Percentiles rank a stretch among this genome's conserved stretches.
These are phyloP conservation scores for Patella ulyssiponensis DNA, from an alignment of 2,888 invertebrate genomes.

Conservation along the genomic window DNA sequence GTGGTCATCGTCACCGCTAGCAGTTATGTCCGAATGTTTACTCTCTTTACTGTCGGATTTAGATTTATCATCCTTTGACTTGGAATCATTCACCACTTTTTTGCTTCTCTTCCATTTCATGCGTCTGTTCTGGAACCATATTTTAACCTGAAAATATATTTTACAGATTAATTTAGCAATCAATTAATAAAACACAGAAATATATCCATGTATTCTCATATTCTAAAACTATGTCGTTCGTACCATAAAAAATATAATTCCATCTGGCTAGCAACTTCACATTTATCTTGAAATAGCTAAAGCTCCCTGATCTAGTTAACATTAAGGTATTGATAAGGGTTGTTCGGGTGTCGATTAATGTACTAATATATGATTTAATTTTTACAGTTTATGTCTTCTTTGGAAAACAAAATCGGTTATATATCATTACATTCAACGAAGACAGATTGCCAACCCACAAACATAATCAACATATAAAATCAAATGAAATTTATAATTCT, in stretches of 20 bases:
- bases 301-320: no score
- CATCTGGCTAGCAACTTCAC: background rate
- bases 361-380: no score
- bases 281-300: no score
- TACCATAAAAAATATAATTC: background rate
- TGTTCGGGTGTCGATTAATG: no score
- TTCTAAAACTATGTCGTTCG: background rate
- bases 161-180: no score
- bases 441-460: no score
- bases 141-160: constrained; percentile 84
- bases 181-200: background rate
- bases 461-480: no score
- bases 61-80: constrained; percentile 28
- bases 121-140: constrained; percentile 98
- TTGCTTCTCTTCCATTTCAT: constrained; percentile 99
- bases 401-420: no score
- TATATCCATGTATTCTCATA: background rate
- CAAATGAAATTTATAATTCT: no score
- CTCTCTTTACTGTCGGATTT: background rate
- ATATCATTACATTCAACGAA: no score
- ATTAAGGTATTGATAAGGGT: no score
- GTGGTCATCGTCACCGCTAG: background rate
- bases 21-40: background rate
- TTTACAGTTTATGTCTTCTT: no score
- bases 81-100: constrained; percentile 83